A percentile compares a stretch with the other conserved stretches of the same genome.
Evolutionary conservation across 2,797 vertebrate genomes (phyloP).

Genomic region (Centropyge bicolor): DNA sequence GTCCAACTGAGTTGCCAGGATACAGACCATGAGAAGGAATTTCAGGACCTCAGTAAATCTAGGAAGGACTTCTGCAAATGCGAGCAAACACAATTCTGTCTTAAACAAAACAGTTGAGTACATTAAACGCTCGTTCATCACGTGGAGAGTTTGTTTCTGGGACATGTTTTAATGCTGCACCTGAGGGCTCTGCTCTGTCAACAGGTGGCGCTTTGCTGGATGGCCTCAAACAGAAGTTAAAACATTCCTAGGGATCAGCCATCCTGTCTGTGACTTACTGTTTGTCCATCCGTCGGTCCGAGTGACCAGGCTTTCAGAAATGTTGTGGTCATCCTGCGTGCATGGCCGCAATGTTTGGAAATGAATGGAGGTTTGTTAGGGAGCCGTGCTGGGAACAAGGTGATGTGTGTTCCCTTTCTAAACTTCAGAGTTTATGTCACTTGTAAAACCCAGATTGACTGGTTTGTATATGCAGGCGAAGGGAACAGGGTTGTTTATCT

Average conservation of each 20-base stretch:
- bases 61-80: slow-evolving; percentile 61
- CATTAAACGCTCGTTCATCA: slow-evolving; percentile 75
- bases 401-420: slow-evolving; percentile 69
- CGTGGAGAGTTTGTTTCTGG: slow-evolving; percentile 30
- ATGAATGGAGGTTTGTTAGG: slow-evolving; percentile 80
- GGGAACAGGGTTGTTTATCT: slow-evolving; percentile 76
- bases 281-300: slow-evolving; percentile 61
- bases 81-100: slow-evolving; percentile 65
- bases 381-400: slow-evolving; percentile 66
- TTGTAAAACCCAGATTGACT: slow-evolving; percentile 75
- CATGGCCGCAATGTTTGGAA: slow-evolving; percentile 74
- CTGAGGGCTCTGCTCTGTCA: slow-evolving; percentile 37
- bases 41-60: slow-evolving; percentile 76
- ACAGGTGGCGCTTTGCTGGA: slow-evolving; percentile 59
- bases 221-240: slow-evolving; percentile 27
- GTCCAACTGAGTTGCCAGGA: slow-evolving; percentile 73
- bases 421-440: slow-evolving; percentile 77
- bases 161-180: slow-evolving; percentile 47
- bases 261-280: slow-evolving; percentile 57
- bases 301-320: slow-evolving; percentile 74
- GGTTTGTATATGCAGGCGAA: slow-evolving; percentile 61
- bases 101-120: slow-evolving; percentile 61
- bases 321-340: slow-evolving; percentile 74
- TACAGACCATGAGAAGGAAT: slow-evolving; percentile 78
- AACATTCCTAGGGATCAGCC: slow-evolving; percentile 38